These are phyloP conservation scores for Toxotes chatareus DNA, from an alignment of 2,113 vertebrate genomes.

Conservation along the genomic window DNA sequence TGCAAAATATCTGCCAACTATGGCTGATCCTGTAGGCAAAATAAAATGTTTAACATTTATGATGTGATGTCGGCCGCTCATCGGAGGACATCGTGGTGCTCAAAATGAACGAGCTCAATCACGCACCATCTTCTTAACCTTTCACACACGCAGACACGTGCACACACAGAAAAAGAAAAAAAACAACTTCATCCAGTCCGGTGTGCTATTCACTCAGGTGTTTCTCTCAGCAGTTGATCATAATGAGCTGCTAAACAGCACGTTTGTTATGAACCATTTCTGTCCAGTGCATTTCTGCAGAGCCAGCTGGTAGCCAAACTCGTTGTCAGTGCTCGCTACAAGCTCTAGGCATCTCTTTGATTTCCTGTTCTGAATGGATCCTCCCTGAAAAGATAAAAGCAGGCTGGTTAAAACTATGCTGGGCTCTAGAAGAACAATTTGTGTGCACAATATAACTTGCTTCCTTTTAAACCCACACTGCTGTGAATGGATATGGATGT, in stretches of 20 bases:
- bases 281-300: constrained; percentile 96
- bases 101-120: constrained; percentile 47
- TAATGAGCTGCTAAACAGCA: constrained; percentile 87
- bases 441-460: constrained; percentile 24
- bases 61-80: constrained; percentile 71
- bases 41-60: constrained; percentile 84
- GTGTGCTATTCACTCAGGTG: constrained; percentile 48
- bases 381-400: constrained; percentile 87
- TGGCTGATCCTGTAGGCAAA: constrained; percentile 70
- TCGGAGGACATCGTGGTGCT: constrained; percentile 71
- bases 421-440: constrained; percentile 46
- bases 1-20: constrained; percentile 72
- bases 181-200: constrained; percentile 34
- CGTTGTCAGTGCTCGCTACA: constrained; percentile 90
- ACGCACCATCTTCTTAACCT: constrained; percentile 5
- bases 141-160: constrained; percentile 17
- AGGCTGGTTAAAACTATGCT: constrained; percentile 59
- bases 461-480: constrained; percentile 46
- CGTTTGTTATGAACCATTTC: constrained; percentile 95
- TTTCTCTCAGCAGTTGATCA: constrained; percentile 76
- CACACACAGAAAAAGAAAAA: constrained; percentile 18
- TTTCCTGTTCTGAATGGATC: constrained; percentile 96
- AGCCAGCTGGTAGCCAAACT: constrained; percentile 94
- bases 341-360: constrained; percentile 97
- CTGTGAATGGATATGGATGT: constrained; percentile 49